Percentiles rank a stretch among this genome's conserved stretches.
These are phyloP conservation scores for Fratercula arctica DNA, from an alignment of 2,797 vertebrate species.

Conservation along the genomic window DNA sequence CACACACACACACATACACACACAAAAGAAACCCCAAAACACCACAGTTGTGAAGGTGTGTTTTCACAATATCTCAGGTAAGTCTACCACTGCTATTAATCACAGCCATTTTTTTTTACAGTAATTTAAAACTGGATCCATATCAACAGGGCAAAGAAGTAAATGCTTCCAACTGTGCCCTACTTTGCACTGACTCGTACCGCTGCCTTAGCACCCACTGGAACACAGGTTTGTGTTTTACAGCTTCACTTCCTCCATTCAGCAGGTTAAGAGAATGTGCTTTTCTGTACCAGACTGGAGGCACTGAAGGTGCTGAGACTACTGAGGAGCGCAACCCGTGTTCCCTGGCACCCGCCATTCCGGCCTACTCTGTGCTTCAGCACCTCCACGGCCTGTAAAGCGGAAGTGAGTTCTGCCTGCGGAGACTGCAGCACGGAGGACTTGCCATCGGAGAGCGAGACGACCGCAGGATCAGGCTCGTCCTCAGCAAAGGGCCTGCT, in stretches of 20 bases:
- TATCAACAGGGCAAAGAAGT: not conserved
- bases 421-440: not conserved
- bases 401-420: not conserved
- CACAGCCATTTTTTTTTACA: slow-evolving; percentile 1
- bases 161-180: not conserved
- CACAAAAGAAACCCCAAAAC: not conserved
- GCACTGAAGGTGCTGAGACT: not conserved
- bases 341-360: not conserved
- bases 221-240: not conserved
- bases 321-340: too few species aligned
- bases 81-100: slow-evolving; percentile 19
- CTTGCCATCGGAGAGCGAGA: not conserved
- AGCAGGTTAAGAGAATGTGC: not conserved
- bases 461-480: not conserved
- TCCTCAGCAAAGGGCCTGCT: not conserved
- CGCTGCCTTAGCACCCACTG: not conserved
- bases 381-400: not conserved
- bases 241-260: not conserved
- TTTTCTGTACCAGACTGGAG: not conserved
- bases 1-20: not conserved
- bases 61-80: slow-evolving; percentile 5
- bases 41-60: not conserved
- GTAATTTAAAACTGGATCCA: not conserved
- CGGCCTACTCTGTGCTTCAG: not conserved
- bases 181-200: not conserved